Evolutionary conservation across 1,140 invertebrate species (phyloP), one percentile per base, ranked within the genome.

Genomic region (Penaeus vannamei): DNA sequence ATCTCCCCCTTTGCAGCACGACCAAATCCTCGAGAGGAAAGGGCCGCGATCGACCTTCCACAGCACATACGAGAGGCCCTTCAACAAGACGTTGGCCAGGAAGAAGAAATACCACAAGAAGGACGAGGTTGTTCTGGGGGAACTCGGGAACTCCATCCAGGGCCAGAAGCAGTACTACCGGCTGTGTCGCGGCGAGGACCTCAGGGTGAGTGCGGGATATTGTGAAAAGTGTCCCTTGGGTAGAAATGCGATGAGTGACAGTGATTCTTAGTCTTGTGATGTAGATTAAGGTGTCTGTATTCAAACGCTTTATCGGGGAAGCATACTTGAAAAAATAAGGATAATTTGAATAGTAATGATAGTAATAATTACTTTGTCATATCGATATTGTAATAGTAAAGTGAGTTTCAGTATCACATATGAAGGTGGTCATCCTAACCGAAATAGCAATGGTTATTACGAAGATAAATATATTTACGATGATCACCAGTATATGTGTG

Each of bases 1-100:
- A 46, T 26, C 26, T 32, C 5, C 32, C 4, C 29, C 22, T 66
- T 72, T 23, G 22, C 64, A 85, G 84, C 84, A 85, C 42, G 84
- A 85, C 69, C 64, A 85, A 53, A 69, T 85, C 22, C 46, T 85
- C 42, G 84, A 85, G 53, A 64, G 53, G 32, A 85, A 85, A 20
- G 84, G 84, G 8, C 42, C n/a, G 19, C 84, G 84, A 64, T 76
- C 61, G 19, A 85, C 59, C 66, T 20, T 17, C 42, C 84, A 85
- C 84, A 85, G 84, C 46, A 69, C 84, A 2, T 69, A 85, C 42
- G 23, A 29, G 1, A 26, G 19, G 46, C 84, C 84, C 19, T 17
- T 72, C 1, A 46, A 85, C 69, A 26, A 36, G 62, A 72, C 64
- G 5, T 62, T 85, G 64, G 84, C 64, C 64, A 85, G 66, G 66